Evolutionary conservation across 1,140 invertebrate species (phyloP).

Genomic region (Calycopis cecrops): DNA sequence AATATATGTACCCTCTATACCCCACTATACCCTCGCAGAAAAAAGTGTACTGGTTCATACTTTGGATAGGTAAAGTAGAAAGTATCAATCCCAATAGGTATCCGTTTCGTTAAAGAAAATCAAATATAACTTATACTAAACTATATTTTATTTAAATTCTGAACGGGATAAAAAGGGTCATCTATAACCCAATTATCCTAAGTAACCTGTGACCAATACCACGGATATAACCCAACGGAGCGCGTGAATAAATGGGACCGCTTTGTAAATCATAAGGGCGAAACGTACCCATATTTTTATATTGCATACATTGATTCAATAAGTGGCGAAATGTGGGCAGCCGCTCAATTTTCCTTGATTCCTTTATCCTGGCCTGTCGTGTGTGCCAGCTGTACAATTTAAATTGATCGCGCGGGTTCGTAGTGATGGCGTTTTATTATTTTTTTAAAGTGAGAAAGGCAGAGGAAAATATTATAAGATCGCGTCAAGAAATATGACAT

Average conservation of each 20-base stretch:
- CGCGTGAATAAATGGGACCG: constrained; percentile 7
- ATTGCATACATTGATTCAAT: constrained; percentile 45
- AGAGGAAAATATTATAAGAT: no score
- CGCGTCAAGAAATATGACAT: no score
- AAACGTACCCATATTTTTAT: constrained; percentile 32
- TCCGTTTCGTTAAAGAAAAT: no score
- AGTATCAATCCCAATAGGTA: no score
- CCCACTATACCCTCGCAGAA: no score
- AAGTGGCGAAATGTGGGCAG: constrained; percentile 32
- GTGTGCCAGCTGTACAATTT: constrained; percentile 31
- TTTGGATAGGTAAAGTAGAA: no score
- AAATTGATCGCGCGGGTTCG: constrained; percentile 24
- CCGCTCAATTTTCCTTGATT: constrained; percentile 58
- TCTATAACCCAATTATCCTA: constrained; percentile 1
- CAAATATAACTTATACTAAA: no score
- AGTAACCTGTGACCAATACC: not conserved
- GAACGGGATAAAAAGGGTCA: no score
- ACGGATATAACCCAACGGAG: constrained; percentile 13
- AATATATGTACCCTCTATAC: no score
- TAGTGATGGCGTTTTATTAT: constrained; percentile 16
- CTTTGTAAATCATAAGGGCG: constrained; percentile 25
- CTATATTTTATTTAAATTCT: no score
- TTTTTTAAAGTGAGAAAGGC: not conserved
- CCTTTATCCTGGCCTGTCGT: constrained; percentile 42
- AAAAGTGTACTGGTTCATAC: no score